phyloP scores from a whole-genome alignment of 2,797 vertebrate species.

The Poeciliopsis gracilis region DNA sequence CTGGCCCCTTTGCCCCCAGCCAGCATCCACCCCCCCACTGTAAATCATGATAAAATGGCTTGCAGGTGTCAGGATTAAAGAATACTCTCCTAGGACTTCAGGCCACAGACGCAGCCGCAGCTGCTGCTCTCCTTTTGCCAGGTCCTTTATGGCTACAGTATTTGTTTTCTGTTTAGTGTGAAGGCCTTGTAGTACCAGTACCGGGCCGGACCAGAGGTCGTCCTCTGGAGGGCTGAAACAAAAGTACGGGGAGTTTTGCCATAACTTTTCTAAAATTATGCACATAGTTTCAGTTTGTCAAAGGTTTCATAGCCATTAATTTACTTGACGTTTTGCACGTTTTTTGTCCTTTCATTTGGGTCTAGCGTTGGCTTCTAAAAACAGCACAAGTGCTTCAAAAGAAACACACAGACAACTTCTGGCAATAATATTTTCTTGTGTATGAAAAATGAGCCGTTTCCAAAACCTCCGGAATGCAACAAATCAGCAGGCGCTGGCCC shows the following conservation, averaged over 20 bases:
- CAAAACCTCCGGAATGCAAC: no score
- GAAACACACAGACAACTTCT: no score
- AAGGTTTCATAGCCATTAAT: slow-evolving; percentile 79
- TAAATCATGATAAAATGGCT: slow-evolving; percentile 98
- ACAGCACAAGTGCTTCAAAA: no score
- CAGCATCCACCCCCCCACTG: slow-evolving; percentile 86
- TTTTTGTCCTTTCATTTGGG: no score
- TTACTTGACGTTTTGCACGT: slow-evolving; percentile 38
- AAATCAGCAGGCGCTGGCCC: no score
- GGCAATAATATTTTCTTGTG: no score
- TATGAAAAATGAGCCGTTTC: no score
- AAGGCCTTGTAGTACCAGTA: slow-evolving; percentile 64
- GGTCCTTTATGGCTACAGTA: slow-evolving; percentile 81
- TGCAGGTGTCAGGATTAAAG: slow-evolving; percentile 99
- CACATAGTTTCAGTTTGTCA: slow-evolving; percentile 56
- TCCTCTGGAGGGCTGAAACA: slow-evolving; percentile 36
- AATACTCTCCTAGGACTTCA: slow-evolving; percentile 87
- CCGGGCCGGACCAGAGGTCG: slow-evolving; percentile 37
- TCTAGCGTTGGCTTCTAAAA: no score
- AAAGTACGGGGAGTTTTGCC: slow-evolving; percentile 35
- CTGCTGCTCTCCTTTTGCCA: slow-evolving; percentile 92
- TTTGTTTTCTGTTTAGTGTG: slow-evolving; percentile 83
- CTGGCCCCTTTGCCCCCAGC: slow-evolving; percentile 79
- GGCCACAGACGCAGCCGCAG: slow-evolving; percentile 86
- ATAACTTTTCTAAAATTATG: slow-evolving; percentile 40